phyloP scores from a whole-genome alignment of 1,140 invertebrate species.

The Bombus picipes region DNA sequence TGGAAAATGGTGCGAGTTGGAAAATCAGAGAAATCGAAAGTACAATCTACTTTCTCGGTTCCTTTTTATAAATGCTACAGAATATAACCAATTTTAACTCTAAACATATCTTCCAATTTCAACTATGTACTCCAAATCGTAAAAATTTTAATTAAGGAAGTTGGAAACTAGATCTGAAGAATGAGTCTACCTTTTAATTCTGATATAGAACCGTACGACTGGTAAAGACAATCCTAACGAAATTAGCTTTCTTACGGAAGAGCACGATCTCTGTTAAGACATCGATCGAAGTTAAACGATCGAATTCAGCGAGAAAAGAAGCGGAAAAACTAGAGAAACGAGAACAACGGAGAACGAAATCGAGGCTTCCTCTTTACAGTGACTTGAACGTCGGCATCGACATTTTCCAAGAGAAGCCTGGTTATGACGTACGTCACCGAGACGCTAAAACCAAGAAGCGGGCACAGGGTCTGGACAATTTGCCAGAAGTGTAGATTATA shows the following conservation, averaged over 20 bases:
- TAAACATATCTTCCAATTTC: not conserved
- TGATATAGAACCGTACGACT: not conserved
- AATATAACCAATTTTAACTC: not conserved
- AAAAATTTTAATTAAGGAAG: not conserved
- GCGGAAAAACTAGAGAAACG: not conserved
- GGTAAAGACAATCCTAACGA: not conserved
- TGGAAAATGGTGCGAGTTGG: not conserved
- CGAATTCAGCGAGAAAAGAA: not conserved
- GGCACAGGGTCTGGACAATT: constrained; percentile 22
- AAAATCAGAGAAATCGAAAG: not conserved
- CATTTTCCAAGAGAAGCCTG: not conserved
- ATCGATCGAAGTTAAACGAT: not conserved
- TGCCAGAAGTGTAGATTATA: constrained; percentile 36
- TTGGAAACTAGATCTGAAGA: not conserved
- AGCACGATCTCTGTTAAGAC: not conserved
- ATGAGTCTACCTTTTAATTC: too few species aligned
- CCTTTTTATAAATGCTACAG: not conserved
- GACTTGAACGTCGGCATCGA: constrained; percentile 4
- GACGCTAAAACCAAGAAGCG: constrained; percentile 1
- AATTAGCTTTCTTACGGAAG: not conserved
- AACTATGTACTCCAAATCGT: not conserved
- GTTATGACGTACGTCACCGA: constrained; percentile 11
- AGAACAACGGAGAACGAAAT: not conserved
- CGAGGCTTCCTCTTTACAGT: not conserved
- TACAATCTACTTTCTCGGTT: too few species aligned